phyloP scores from a whole-genome alignment of 1,140 invertebrate genomes.

The Philotrypesis tridentata region DNA sequence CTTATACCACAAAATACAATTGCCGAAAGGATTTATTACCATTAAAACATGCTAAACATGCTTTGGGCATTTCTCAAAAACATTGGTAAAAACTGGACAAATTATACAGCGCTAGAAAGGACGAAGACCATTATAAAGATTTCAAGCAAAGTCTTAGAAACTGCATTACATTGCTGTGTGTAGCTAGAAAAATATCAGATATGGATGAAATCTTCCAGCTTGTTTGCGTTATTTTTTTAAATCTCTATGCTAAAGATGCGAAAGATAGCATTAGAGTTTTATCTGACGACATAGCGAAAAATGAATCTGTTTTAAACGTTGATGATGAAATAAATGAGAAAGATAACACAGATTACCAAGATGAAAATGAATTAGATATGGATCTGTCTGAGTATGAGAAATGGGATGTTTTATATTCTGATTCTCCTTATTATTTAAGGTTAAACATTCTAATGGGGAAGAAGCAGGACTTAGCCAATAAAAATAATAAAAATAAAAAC shows the following conservation, averaged over 20 bases:
- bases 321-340: neutral
- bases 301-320: neutral
- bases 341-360: neutral
- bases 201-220: neutral
- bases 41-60: slow-evolving; percentile 2
- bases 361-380: neutral
- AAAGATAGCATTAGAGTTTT: neutral
- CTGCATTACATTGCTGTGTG: neutral
- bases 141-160: neutral
- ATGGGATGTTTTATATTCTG: neutral
- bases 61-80: neutral
- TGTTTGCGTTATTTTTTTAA: neutral
- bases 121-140: neutral
- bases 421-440: slow-evolving; percentile 5
- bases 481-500: no score
- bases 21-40: neutral
- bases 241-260: neutral
- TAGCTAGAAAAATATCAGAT: neutral
- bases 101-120: neutral
- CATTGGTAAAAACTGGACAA: neutral
- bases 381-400: neutral
- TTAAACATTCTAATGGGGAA: neutral
- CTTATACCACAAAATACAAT: neutral
- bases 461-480: neutral
- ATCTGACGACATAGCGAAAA: neutral